phyloP scores from a whole-genome alignment of 2,113 vertebrate species.

The Hymenochirus boettgeri region DNA sequence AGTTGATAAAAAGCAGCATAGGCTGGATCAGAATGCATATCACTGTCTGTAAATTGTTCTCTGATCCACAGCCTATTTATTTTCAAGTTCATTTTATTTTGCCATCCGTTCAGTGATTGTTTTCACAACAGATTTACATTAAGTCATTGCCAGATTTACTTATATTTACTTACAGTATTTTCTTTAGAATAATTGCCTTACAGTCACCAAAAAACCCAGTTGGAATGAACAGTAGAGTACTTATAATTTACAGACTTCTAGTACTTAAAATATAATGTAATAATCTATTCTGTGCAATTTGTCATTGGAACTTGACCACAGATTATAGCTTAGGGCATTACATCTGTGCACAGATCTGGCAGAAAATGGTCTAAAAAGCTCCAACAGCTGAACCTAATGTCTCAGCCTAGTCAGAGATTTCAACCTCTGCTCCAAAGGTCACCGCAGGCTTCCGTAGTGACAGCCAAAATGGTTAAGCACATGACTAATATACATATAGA shows the following conservation, averaged over 20 bases:
- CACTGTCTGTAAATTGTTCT: background rate
- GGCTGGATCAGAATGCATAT: too few relatives aligned
- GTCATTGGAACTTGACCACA: conserved; percentile 88
- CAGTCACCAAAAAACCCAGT: conserved; percentile 65
- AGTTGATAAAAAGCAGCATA: too few relatives aligned
- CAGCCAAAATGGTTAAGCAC: conserved; percentile 75
- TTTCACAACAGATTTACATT: conserved; percentile 67
- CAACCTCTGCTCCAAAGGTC: conserved; percentile 83
- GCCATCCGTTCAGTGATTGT: conserved; percentile 52
- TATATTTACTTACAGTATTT: conserved; percentile 10
- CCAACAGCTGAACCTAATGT: conserved; percentile 89
- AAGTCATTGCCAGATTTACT: conserved; percentile 44
- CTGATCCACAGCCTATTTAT: background rate
- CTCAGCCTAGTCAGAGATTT: conserved; percentile 67
- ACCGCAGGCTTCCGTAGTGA: conserved; percentile 68
- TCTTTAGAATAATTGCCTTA: conserved; percentile 33
- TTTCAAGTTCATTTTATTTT: conserved; percentile 47
- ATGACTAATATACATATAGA: conserved; percentile 74
- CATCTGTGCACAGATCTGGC: conserved; percentile 92
- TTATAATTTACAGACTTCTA: conserved; percentile 96
- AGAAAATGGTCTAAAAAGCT: conserved; percentile 91
- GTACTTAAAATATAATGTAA: conserved; percentile 98
- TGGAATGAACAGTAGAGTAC: conserved; percentile 71
- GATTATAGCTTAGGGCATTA: conserved; percentile 97
- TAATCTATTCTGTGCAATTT: conserved; percentile 90